These are phyloP conservation scores for Elaphurus davidianus DNA, from an alignment of 2,113 vertebrate genomes.

Conservation along the genomic window DNA sequence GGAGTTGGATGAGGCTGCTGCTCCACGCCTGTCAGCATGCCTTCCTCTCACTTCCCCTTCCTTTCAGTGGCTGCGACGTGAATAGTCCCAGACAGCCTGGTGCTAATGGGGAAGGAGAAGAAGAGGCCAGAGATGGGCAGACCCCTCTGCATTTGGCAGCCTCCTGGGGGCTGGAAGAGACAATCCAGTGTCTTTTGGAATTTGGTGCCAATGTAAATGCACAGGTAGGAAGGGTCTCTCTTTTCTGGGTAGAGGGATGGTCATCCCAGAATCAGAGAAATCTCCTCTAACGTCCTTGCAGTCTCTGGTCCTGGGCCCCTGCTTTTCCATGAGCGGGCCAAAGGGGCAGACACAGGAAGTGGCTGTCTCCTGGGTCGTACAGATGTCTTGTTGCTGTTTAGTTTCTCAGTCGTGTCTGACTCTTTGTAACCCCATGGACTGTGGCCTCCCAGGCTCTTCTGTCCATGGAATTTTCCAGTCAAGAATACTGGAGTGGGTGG, in stretches of 20 bases:
- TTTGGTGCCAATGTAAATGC: constrained; percentile 97
- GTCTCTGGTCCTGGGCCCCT: neutral
- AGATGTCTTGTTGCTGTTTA: neutral
- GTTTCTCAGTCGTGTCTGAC: neutral
- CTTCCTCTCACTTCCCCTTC: neutral
- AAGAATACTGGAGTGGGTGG: neutral
- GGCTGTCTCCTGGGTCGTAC: neutral
- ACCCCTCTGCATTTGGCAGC: constrained; percentile 94
- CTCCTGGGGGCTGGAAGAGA: constrained; percentile 95
- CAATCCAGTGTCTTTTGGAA: constrained; percentile 97
- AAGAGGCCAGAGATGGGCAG: constrained; percentile 96
- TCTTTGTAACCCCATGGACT: neutral
- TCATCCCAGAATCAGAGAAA: neutral
- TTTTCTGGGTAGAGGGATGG: neutral
- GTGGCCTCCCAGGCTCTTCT: neutral
- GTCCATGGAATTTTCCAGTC: neutral
- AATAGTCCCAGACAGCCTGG: constrained; percentile 94
- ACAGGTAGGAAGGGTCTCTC: constrained; percentile 83
- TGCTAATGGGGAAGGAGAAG: constrained; percentile 94
- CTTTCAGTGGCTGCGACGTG: constrained; percentile 92
- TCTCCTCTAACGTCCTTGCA: neutral
- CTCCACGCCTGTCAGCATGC: fast-evolving
- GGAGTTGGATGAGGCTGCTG: neutral
- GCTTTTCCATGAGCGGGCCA: neutral
- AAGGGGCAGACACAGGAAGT: neutral